Base-by-base conservation (phyloP, 1,140 invertebrate genomes). In the Apocrypta bakeri region DNA sequence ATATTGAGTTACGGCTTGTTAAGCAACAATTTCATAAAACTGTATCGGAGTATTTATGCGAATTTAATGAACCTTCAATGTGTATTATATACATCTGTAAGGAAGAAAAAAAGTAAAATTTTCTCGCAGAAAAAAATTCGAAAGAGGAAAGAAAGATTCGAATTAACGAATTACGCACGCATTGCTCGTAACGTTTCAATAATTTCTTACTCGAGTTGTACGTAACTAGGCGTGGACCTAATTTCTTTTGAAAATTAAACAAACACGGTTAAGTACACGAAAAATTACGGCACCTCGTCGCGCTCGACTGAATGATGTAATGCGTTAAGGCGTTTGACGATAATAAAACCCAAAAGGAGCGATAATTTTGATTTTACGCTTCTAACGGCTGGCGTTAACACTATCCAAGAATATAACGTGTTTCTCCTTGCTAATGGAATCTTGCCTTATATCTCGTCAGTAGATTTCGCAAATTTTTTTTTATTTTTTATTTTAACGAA, bases 1-100 rank as follows among this genome's bases (percentile, higher is more conserved):
- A 61, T 0, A 76, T 8, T 11, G 40, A 75, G 48, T n/a, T 9
- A 48, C 37, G 37, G 21, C 27, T 64, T 76, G 63, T 64, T 64
- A 64, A 64, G 29, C 24, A 64, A 61, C 31, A 3, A 11, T 24
- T 63, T 76, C 24, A 33, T 64, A 76, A 76, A 76, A 64, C 56
- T 64, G 21, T 56, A 56, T 21, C 48, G 21, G 48, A 56, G 48
- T 17, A 48, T 14, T 48, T 48, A 3, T 17, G 1, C 17, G 48
- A n/a, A 21, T 56, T 56, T 56, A 48, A 48, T 48, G 42, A 11
- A 17, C 21, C 21, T 48, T 48, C 9, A 48, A n/a, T n/a, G n/a
- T n/a, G n/a, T n/a, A n/a, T n/a, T 56, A 21, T 56, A n/a, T 17
- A n/a, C 48, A 56, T 21, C 17, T 56, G n/a, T 56, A 42, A 56